phyloP scores from a whole-genome alignment of 1,140 invertebrate species.

The Hypothenemus hampei region DNA sequence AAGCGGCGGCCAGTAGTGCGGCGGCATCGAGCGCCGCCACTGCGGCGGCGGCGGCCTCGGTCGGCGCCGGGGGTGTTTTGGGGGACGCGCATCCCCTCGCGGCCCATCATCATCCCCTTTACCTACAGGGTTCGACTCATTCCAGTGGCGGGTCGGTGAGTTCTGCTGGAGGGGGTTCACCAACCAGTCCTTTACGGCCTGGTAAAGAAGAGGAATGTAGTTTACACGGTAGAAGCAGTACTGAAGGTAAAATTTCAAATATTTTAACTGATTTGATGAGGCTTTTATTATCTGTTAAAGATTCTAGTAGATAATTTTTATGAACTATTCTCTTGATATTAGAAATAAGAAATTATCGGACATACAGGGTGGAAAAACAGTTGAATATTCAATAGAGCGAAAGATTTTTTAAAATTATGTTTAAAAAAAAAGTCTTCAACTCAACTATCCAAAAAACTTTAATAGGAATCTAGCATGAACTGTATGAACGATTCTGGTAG shows the following conservation, averaged over 20 bases:
- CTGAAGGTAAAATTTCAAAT: slow-evolving; percentile 52
- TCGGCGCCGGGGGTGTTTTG: slow-evolving; percentile 28
- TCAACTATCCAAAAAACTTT: too few species aligned
- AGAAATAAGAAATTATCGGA: too few species aligned
- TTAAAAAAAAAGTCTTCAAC: too few species aligned
- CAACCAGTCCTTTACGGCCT: slow-evolving; percentile 44
- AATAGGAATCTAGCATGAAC: too few species aligned
- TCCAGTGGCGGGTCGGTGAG: slow-evolving; percentile 43
- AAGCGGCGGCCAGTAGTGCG: slow-evolving; percentile 25
- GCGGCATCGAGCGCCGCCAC: slow-evolving; percentile 28
- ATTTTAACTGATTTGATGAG: too few species aligned
- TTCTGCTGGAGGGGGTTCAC: slow-evolving; percentile 42
- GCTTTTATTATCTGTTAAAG: too few species aligned
- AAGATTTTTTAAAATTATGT: too few species aligned
- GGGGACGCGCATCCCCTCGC: slow-evolving; percentile 31
- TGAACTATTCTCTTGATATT: too few species aligned
- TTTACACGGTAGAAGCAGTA: slow-evolving; percentile 52
- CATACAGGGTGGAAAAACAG: too few species aligned
- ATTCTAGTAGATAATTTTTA: too few species aligned
- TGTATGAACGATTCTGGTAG: too few species aligned
- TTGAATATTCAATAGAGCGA: too few species aligned
- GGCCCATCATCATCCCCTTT: slow-evolving; percentile 35
- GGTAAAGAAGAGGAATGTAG: slow-evolving; percentile 54
- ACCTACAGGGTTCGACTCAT: slow-evolving; percentile 40
- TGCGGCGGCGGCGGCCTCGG: slow-evolving; percentile 26